Conservation (phyloP, 2,113 vertebrate genomes). For the Semicossyphus pulcher region DNA sequence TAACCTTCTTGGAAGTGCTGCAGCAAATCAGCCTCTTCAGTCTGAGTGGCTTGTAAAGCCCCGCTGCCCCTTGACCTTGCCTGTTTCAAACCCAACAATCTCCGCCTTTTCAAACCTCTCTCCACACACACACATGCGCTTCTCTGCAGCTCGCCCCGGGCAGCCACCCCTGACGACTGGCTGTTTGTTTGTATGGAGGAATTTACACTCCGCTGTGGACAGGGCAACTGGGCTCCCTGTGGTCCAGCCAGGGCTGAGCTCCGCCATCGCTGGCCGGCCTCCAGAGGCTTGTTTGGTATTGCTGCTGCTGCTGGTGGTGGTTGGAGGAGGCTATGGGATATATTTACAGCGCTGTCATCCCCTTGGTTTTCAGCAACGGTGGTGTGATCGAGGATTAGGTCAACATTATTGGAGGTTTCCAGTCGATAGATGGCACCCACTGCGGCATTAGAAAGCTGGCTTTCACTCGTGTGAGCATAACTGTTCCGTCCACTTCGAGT, state of each 20-base stretch:
- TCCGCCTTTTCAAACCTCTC: conserved; percentile 23
- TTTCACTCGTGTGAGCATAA: too few relatives aligned
- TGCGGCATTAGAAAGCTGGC: neutral
- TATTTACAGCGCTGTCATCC: conserved; percentile 43
- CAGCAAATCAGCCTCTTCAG: neutral
- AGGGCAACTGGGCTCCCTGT: conserved; percentile 43
- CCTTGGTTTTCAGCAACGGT: conserved; percentile 4
- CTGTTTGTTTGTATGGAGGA: conserved; percentile 70
- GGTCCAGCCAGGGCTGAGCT: conserved; percentile 22
- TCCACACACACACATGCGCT: conserved; percentile 5
- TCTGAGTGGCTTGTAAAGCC: conserved; percentile 8
- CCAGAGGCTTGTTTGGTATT: conserved; percentile 54
- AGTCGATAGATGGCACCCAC: conserved; percentile 4
- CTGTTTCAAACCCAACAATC: conserved; percentile 20
- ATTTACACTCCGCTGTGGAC: conserved; percentile 63
- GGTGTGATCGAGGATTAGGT: neutral
- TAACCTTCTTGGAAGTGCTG: conserved; percentile 1
- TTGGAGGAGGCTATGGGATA: conserved; percentile 14
- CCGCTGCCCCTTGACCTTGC: conserved; percentile 41
- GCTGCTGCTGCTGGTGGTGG: neutral
- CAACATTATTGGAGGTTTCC: neutral
- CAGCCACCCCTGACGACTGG: conserved; percentile 61
- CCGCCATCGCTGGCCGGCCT: conserved; percentile 41
- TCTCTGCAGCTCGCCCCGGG: conserved; percentile 19
- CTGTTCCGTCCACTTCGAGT: neutral